These are phyloP conservation scores for Heteromormyrus szaboi DNA, from an alignment of 2,797 vertebrate genomes.

Conservation along the genomic window DNA sequence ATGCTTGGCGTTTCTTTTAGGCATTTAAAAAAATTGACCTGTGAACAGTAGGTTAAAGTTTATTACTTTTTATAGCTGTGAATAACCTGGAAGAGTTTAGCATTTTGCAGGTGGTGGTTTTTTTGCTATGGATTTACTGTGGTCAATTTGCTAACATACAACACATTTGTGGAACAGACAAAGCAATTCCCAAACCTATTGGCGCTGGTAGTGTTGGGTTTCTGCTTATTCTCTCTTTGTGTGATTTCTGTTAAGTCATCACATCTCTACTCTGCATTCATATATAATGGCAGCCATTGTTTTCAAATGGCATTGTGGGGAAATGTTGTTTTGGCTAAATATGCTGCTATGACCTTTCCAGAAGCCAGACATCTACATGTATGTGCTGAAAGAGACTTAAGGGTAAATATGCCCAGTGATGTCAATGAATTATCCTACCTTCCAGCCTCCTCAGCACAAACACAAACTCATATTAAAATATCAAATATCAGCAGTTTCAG, in stretches of 20 bases:
- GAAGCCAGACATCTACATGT: background rate
- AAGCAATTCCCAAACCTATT: background rate
- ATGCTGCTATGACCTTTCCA: slow-evolving; percentile 1
- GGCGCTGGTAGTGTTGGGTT: background rate
- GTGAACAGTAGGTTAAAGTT: background rate
- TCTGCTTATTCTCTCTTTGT: background rate
- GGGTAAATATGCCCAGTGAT: background rate
- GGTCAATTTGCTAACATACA: background rate
- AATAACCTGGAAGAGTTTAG: background rate
- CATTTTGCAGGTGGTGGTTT: background rate
- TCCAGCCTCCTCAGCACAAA: background rate
- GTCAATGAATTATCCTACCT: background rate
- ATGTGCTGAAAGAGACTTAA: background rate
- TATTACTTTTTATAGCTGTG: background rate
- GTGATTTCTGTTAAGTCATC: slow-evolving; percentile 2
- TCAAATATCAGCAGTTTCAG: background rate
- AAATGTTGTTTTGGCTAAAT: slow-evolving; percentile 9
- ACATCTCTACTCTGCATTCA: background rate
- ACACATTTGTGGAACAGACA: background rate
- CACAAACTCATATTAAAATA: background rate
- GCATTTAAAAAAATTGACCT: background rate
- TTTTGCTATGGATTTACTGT: background rate
- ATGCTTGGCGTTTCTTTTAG: background rate
- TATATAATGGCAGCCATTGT: slow-evolving; percentile 10
- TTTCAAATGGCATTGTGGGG: background rate